Conservation (phyloP, 2,888 invertebrate species). For the Liposcelis brunnea region DNA sequence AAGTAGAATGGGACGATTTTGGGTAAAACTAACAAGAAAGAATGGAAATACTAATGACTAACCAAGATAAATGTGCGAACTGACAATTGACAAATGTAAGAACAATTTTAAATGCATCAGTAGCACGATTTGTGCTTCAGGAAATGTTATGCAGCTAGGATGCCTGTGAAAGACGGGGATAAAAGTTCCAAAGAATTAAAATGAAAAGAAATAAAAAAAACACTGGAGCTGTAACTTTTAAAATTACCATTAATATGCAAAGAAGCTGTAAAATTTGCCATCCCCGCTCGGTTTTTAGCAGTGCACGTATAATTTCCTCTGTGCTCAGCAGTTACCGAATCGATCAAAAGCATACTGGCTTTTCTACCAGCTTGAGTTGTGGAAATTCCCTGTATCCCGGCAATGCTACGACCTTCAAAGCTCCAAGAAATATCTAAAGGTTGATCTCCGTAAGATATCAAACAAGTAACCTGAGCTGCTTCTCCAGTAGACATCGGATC, state of each 20-base stretch:
- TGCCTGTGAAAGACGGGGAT: too few species aligned
- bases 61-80: constrained; percentile 14
- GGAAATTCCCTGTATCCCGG: constrained; percentile 27
- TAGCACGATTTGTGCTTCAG: too few species aligned
- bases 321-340: constrained; percentile 38
- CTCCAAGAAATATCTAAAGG: constrained; percentile 23
- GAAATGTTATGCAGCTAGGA: too few species aligned
- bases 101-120: too few species aligned
- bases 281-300: constrained; percentile 38
- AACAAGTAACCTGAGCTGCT: constrained; percentile 22
- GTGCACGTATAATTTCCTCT: constrained; percentile 39
- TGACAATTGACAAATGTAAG: too few species aligned
- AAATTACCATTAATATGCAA: constrained; percentile 38
- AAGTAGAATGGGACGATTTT: constrained; percentile 68
- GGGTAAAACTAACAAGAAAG: constrained; percentile 49
- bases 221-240: not conserved
- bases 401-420: constrained; percentile 17
- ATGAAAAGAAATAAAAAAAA: too few species aligned
- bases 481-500: constrained; percentile 19
- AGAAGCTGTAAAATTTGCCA: constrained; percentile 30
- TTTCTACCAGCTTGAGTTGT: constrained; percentile 29
- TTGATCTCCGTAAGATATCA: constrained; percentile 22
- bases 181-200: too few species aligned
- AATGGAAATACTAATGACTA: constrained; percentile 9
- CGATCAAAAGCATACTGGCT: constrained; percentile 30